Conservation (phyloP, 2,888 invertebrate genomes). For the Colostygia pectinataria region DNA sequence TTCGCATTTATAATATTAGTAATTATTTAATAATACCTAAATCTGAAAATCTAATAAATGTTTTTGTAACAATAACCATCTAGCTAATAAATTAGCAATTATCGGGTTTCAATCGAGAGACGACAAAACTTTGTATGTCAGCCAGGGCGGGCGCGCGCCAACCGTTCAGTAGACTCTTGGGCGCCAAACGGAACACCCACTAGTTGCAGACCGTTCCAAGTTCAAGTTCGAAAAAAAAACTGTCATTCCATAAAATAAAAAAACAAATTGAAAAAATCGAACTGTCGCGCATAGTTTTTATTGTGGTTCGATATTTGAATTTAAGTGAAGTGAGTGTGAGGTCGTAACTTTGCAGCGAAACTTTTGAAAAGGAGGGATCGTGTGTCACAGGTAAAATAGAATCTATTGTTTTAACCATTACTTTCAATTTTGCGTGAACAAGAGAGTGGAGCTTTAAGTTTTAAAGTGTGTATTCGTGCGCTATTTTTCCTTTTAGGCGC, state of each 20-base stretch:
- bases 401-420: conserved; percentile 23
- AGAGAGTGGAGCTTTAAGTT: conserved; percentile 11
- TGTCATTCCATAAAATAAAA: conserved; percentile 28
- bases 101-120: background rate
- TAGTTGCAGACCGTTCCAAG: conserved; percentile 50
- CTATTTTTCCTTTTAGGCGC: conserved; percentile 8
- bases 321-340: conserved; percentile 27
- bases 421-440: conserved; percentile 20
- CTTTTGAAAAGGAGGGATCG: conserved; percentile 34
- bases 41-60: too few relatives aligned
- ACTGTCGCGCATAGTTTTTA: conserved; percentile 7
- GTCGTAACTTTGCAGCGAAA: conserved; percentile 22
- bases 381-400: conserved; percentile 35
- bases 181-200: conserved; percentile 58
- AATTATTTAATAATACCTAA: too few relatives aligned
- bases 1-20: too few relatives aligned
- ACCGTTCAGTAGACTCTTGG: conserved; percentile 58
- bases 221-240: conserved; percentile 53
- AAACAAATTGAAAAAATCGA: conserved; percentile 13
- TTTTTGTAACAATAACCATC: too few relatives aligned
- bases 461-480: conserved; percentile 11
- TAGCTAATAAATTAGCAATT: conserved; percentile 3
- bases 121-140: conserved; percentile 3
- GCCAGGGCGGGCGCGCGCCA: conserved; percentile 32
- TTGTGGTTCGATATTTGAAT: conserved; percentile 14